These are phyloP conservation scores for Platyrinchus mystaceus DNA, from an alignment of 2,797 vertebrate species.

Conservation along the genomic window DNA sequence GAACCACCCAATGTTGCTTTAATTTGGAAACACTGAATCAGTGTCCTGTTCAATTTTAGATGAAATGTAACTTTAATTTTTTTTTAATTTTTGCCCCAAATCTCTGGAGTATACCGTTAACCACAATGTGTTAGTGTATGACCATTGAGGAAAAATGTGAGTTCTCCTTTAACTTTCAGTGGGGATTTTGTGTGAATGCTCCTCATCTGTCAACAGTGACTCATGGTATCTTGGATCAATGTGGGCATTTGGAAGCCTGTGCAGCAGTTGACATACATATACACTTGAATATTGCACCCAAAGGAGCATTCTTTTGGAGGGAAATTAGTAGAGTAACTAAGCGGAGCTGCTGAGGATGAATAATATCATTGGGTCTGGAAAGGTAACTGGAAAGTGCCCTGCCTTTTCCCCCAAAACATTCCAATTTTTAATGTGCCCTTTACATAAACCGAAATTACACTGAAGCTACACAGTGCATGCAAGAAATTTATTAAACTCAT, in stretches of 20 bases:
- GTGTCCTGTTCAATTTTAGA: constrained; percentile 21
- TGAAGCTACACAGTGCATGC: background rate
- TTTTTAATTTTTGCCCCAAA: background rate
- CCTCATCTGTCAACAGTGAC: constrained; percentile 51
- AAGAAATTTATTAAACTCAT: background rate
- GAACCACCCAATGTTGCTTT: background rate
- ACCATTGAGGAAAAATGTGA: constrained; percentile 15
- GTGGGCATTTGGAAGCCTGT: constrained; percentile 49
- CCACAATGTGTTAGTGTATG: constrained; percentile 8
- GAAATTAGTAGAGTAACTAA: constrained; percentile 41
- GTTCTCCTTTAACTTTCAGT: constrained; percentile 32
- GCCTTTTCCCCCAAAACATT: constrained; percentile 15
- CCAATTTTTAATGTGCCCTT: background rate
- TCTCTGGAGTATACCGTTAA: background rate
- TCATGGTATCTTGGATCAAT: constrained; percentile 30
- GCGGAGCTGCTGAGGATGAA: constrained; percentile 16
- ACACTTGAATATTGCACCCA: constrained; percentile 45
- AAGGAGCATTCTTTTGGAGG: constrained; percentile 9
- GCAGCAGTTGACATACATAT: constrained; percentile 12
- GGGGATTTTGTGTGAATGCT: constrained; percentile 34
- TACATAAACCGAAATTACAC: constrained; percentile 2
- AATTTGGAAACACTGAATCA: constrained; percentile 35
- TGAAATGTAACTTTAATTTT: background rate
- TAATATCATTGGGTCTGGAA: constrained; percentile 41
- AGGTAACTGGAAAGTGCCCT: constrained; percentile 30